phyloP scores from a whole-genome alignment of 2,797 vertebrate species.

The Silurus aristotelis region DNA sequence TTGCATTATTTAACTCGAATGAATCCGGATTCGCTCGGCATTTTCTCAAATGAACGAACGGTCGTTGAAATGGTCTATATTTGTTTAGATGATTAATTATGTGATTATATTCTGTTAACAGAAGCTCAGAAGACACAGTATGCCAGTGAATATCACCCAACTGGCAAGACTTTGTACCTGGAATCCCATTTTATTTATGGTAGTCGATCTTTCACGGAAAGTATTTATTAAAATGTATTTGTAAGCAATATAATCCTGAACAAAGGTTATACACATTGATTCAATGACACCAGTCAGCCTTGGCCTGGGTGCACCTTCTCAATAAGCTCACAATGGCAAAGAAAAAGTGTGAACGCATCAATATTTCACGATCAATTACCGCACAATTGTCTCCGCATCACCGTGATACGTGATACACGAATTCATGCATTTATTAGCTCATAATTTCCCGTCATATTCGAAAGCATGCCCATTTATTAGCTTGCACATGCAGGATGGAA shows the following conservation, averaged over 20 bases:
- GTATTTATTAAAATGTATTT: too few relatives aligned
- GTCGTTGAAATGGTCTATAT: too few relatives aligned
- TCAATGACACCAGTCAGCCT: slow-evolving; percentile 28
- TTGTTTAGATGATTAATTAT: neutral
- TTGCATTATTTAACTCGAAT: too few relatives aligned
- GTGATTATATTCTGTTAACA: neutral
- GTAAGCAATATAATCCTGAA: neutral
- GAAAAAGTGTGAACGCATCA: slow-evolving; percentile 25
- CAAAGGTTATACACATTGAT: slow-evolving; percentile 8
- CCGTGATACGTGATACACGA: neutral
- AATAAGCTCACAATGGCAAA: slow-evolving; percentile 42
- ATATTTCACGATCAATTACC: slow-evolving; percentile 47
- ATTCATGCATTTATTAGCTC: neutral
- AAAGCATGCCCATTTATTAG: neutral
- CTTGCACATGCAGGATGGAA: neutral
- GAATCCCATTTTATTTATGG: neutral
- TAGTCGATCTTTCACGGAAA: neutral
- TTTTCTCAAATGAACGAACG: too few relatives aligned
- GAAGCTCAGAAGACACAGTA: neutral
- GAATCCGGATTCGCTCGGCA: too few relatives aligned
- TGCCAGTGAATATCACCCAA: neutral
- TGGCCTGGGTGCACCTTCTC: slow-evolving; percentile 13
- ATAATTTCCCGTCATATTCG: neutral
- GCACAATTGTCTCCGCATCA: neutral
- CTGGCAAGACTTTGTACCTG: neutral